Base-by-base conservation (phyloP, 2,888 invertebrate genomes). In the Drosophila melanosoma region DNA sequence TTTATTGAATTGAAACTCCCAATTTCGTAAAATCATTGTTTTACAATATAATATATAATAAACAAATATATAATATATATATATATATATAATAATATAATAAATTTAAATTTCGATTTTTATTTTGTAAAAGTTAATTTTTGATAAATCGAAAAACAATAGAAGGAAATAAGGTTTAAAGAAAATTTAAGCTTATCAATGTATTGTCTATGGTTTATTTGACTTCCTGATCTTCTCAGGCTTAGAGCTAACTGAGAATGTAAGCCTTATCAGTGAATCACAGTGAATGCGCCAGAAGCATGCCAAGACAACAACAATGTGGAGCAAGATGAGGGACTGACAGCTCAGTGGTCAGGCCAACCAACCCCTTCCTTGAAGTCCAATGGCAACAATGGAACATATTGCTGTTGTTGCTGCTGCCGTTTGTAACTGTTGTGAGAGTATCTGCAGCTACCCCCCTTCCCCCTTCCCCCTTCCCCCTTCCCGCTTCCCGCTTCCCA, bases 301-400 rank as follows among this genome's bases (percentile, higher is more conserved):
- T 65, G 65, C 48, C 29, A 11, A 45, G 51, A 64, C 68, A 54
- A 52, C 65, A 76, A 53, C 67, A 76, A 51, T 65, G 56, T 61
- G 6, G 38, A 64, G 60, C 60, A 69, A 69, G 80, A 71, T 68
- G 74, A 81, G 79, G 81, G 79, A 79, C 79, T 79, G 79, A 81
- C 79, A 79, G 77, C 63, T 74, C 70, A 54, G 49, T 45, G 72
- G 65, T 49, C 68, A 63, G 35, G 63, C 48, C 42, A 32, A 69
- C 48, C 42, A 32, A 69, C 62, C 72, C 78, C 67, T 80, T 67
- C 60, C 66, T 36, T 49, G 35, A 63, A 67, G 76, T 63, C 81
- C 69, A 72, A 76, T 79, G 81, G 48, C 76, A 71, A 69, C 81
- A 78, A 81, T 59, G 63, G 74, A 73, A 73, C 74, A 82, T 73